Evolutionary conservation across 2,888 invertebrate genomes (phyloP), one percentile per base, ranked within the genome.

Genomic region (Drosophila formosana): DNA sequence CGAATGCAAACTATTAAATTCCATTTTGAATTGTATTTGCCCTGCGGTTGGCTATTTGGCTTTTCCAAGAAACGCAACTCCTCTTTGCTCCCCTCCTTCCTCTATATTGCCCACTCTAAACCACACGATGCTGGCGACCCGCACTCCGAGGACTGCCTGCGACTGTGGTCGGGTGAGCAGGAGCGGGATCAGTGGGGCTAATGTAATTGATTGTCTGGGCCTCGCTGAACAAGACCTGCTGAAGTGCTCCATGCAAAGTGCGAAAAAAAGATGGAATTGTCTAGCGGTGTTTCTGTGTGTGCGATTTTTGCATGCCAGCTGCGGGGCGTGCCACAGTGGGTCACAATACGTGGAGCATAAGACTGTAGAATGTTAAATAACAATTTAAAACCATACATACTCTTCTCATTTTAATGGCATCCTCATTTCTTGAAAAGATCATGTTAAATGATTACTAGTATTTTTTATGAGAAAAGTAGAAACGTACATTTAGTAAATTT

Each of bases 121-220:
- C 77, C 75, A 63, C 77, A 79, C 51, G 56, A 67, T 60, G 58
- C 52, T 41, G 46, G 61, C 57, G 62, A 50, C 65, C 64, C 70
- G 65, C 65, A 75, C 69, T 65, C 66, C 55, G 43, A 63, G 62
- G 39, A 28, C 32, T 52, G 63, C 72, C 63, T 60, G 76, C 66
- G 62, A 50, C 64, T 69, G 74, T 34, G 78, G 80, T 68, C 47
- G 41, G 25, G 13, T 13, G 37, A 1, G 25, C 7, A 3, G 53
- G 4, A 7, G 45, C 7, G 18, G 60, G 66, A 60, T 64, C 69
- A 67, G 64, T 73, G 76, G 49, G 56, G 64, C 71, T 86, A 80
- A 82, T 82, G 81, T 82, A 82, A 86, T 82, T 82, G 81, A 82
- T 86, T 86, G 86, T 82, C 80, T 80, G 69, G 63, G 69, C 79